Evolutionary conservation across 2,888 invertebrate genomes (phyloP), one percentile per base, ranked within the genome.

Genomic region (Unio pictorum): DNA sequence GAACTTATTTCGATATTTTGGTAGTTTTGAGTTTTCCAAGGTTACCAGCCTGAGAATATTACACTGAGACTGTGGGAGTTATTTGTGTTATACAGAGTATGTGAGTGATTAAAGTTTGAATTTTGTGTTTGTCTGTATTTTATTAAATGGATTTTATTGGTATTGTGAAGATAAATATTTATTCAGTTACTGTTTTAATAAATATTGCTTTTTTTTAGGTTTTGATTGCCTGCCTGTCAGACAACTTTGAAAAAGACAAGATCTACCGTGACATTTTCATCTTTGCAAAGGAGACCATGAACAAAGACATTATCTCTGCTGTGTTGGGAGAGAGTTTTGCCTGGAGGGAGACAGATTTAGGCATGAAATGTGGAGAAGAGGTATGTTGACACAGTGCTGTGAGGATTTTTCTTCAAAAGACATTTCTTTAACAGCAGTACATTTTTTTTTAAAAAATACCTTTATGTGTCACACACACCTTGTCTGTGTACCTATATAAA

Each of bases 201-300:
- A 4, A 5, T 11, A n/a, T 59, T 66, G 64, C 64, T 54, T 55
- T 63, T 23, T 64, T 66, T 8, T 72, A 86, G 84, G 68, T 88
- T 20, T 75, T 87, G 34, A 73, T 88, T 1, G 82, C 82, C 0
- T 79, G 86, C 34, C 69, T 88, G 26, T 88, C 89, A 1, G 83
- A 87, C 73, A 83, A 83, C 64, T 89, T 88, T 83, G 87, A 86
- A 67, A 66, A 71, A n/a, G 84, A 87, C 67, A 70, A 77, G 8
- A 79, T 77, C 64, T 87, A 87, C 67, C 75, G 81, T 23, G 75
- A 84, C 66, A 74, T 85, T 73, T 83, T 88, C 64, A 66, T 82
- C 55, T 86, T 85, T 73, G 81, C 85, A 15, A 84, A 79, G 73
- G 85, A 87, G 68, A 81, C 71, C 8, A 80, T 88, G 71, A 80